Base-by-base conservation (phyloP, 2,113 vertebrate species). In the Antennarius striatus region DNA sequence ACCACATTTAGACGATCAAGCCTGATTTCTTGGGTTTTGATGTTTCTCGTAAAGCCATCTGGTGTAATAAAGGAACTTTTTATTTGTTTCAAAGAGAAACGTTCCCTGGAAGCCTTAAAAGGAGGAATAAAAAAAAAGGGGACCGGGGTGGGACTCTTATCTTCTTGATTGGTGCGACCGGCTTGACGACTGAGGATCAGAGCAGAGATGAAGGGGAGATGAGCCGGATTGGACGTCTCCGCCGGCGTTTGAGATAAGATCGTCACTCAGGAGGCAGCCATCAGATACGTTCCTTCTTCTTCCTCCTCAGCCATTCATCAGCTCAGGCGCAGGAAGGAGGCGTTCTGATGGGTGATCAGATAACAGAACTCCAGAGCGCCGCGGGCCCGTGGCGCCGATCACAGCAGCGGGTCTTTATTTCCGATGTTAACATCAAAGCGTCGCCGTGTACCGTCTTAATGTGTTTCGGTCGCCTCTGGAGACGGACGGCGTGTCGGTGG, bases 191-290 rank as follows among this genome's bases (percentile, higher is more conserved):
- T 46, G 68, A 71, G 75, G 68, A 81, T 82, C 43, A 80, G 53
- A 62, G 22, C 63, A 14, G 22, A 79, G 67, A 64, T 40, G 45
- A 14, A 62, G 74, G 54, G 59, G 56, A 81, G 79, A 86, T 83
- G 72, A 85, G 56, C 65, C 4, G 63, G 56, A 75, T 73, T 56
- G 70, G 36, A 43, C 39, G 22, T 71, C 73, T 79, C 79, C 75
- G 64, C 9, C 1, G 71, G 69, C 64, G 1, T 57, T 82, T 67
- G 0, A 73, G 78, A 88, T 88, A 71, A 68, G 59, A 82, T 65
- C 56, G 49, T 61, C 73, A 68, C 76, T 30, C 70, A 62, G 47
- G 54, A 65, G 66, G 71, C 60, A 10, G 62, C 17, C 39, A 81
- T 71, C 77, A 77, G 77, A 79, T 67, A 65, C 32, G 40, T 1